A percentile compares a stretch with the other conserved stretches of the same genome.
Evolutionary conservation across 2,888 invertebrate genomes (phyloP).

Genomic region (Platynereis dumerilii): DNA sequence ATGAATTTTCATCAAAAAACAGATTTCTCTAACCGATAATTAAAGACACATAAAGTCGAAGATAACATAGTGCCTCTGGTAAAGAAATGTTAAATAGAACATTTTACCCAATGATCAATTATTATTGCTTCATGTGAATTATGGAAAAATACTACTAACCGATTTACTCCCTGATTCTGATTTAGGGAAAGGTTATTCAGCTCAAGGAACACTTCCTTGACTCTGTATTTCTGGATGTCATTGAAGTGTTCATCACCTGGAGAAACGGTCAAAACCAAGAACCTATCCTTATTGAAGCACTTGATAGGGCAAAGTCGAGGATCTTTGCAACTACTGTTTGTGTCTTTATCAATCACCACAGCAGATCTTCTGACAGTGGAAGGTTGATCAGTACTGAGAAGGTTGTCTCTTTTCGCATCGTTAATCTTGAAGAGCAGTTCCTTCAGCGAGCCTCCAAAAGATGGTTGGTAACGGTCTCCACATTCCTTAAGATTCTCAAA

Average conservation of each 20-base stretch:
- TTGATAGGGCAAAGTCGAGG: slow-evolving; percentile 11
- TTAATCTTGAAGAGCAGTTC: slow-evolving; percentile 21
- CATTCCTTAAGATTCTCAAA: slow-evolving; percentile 17
- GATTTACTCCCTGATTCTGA: too few relatives aligned
- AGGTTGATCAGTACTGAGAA: not conserved
- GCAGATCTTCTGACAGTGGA: not conserved
- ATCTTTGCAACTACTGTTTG: slow-evolving; percentile 9
- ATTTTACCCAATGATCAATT: too few relatives aligned
- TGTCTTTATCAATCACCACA: slow-evolving; percentile 2
- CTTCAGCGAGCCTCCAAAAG: slow-evolving; percentile 12
- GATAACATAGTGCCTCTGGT: too few relatives aligned
- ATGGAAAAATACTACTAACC: too few relatives aligned
- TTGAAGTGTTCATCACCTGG: slow-evolving; percentile 8
- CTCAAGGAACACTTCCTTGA: too few relatives aligned
- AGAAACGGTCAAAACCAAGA: slow-evolving; percentile 8
- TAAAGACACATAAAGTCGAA: too few relatives aligned
- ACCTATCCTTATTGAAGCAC: slow-evolving; percentile 10
- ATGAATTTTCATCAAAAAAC: too few relatives aligned
- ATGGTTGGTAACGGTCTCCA: slow-evolving; percentile 7
- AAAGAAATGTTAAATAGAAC: too few relatives aligned
- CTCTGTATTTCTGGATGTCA: not conserved
- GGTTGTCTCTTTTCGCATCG: slow-evolving; percentile 11
- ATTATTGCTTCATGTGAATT: too few relatives aligned
- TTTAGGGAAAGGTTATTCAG: too few relatives aligned
- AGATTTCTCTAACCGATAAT: too few relatives aligned